Conservation (phyloP, 1,140 invertebrate species). For the Adelges cooleyi region DNA sequence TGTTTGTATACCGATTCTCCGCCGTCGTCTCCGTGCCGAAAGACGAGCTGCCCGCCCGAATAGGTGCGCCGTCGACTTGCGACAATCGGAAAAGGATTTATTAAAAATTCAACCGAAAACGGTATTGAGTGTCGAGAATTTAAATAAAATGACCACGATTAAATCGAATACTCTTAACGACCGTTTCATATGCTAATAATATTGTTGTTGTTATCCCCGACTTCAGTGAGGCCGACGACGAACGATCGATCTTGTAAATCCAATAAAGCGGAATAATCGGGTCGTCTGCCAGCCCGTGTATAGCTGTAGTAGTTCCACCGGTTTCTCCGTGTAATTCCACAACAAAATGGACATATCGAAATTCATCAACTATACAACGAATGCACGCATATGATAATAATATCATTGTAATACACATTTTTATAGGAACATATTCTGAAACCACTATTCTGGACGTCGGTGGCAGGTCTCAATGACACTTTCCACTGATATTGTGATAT, state of each 20-base stretch:
- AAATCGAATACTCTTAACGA: neutral
- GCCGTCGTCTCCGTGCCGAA: neutral
- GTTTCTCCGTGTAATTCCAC: too few relatives aligned
- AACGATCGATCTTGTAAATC: neutral
- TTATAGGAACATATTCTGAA: too few relatives aligned
- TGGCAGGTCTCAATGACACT: too few relatives aligned
- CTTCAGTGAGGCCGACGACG: neutral
- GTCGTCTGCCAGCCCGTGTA: too few relatives aligned
- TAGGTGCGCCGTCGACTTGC: neutral
- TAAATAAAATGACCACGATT: constrained; percentile 21
- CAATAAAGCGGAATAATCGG: too few relatives aligned
- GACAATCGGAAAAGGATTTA: neutral
- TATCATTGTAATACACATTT: too few relatives aligned
- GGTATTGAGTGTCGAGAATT: constrained; percentile 9
- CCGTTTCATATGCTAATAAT: constrained; percentile 18
- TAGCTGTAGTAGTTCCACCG: too few relatives aligned
- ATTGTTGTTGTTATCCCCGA: neutral
- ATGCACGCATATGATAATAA: too few relatives aligned
- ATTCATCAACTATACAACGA: too few relatives aligned
- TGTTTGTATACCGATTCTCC: neutral
- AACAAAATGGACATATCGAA: too few relatives aligned
- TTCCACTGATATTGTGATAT: too few relatives aligned
- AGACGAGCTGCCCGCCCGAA: neutral
- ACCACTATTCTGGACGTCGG: too few relatives aligned
- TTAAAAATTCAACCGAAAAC: constrained; percentile 2